Evolutionary conservation across 2,888 invertebrate species (phyloP), one percentile per base, ranked within the genome.

Genomic region (Argyra leucocephala): DNA sequence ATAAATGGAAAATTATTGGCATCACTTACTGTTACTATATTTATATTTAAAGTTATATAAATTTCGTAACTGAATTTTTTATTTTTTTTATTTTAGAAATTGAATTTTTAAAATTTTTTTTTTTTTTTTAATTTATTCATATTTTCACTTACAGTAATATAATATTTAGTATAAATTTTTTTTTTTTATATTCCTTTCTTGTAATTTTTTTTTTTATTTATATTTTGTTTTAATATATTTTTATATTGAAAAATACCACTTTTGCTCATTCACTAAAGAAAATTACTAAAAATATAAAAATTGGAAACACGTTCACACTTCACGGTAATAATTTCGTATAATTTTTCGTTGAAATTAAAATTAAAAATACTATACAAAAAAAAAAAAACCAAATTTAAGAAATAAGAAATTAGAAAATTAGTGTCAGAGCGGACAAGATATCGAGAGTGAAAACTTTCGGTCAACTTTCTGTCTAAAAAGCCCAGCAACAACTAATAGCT

Each of bases 1-100:
- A 48, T 48, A 48, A 48, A 48, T 48, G n/a, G n/a, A 48, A 48
- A 48, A 48, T 48, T 48, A 48, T 48, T 48, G 48, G 48, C 48
- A 48, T 48, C 48, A 48, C 18, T 48, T 48, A 48, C 48, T 48
- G 48, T 31, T 31, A 5, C 48, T 48, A 37, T 37, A 37, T 15
- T 10, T 48, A 48, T 48, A 48, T 48, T 48, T 48, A 15, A 37
- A 48, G 18, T 48, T 48, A 48, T 48, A 48, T 48, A 48, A 48
- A 48, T 48, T 48, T 48, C n/a, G 48, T n/a, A 48, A 48, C 15
- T 12, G 18, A 48, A 48, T 48, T 12, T 18, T 18, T 37, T 15
- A 10, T 37, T 37, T 37, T 48, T 6, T 48, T 5, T 18, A 48
- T 48, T 15, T 15, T 31, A 31, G 7, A 6, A 31, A 10, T 31